Conservation (phyloP, 2,113 vertebrate species). For the Tautogolabrus adspersus region DNA sequence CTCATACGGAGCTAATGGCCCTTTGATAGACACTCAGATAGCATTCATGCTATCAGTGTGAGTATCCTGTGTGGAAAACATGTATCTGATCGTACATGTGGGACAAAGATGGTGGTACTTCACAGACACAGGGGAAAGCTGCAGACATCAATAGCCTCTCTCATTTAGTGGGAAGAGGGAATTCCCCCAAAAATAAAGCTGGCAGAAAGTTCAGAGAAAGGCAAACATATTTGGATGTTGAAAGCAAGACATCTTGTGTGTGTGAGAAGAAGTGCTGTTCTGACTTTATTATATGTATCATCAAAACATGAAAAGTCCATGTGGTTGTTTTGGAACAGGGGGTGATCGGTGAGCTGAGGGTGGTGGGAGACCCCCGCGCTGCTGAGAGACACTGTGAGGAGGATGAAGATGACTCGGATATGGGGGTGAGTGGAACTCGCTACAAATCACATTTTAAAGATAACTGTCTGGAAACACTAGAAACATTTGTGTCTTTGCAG, state of each 20-base stretch:
- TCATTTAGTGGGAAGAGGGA: constrained; percentile 25
- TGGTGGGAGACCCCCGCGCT: constrained; percentile 85
- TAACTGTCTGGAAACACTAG: background rate
- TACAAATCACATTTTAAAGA: background rate
- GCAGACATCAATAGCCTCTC: constrained; percentile 49
- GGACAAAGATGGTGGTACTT: constrained; percentile 47
- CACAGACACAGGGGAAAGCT: constrained; percentile 28
- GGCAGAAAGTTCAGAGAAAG: constrained; percentile 29
- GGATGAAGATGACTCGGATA: constrained; percentile 88
- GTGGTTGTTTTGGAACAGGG: constrained; percentile 82
- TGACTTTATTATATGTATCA: constrained; percentile 1
- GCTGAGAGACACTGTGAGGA: constrained; percentile 90
- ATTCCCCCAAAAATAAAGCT: constrained; percentile 34
- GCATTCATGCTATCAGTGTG: constrained; percentile 26
- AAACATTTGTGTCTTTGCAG: background rate
- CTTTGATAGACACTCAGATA: constrained; percentile 58
- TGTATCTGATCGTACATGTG: constrained; percentile 38
- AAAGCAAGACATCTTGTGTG: background rate
- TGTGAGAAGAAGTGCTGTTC: constrained; percentile 11
- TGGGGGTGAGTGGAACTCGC: constrained; percentile 81
- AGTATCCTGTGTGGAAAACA: constrained; percentile 48
- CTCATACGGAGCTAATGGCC: constrained; percentile 53
- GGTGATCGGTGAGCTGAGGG: constrained; percentile 87
- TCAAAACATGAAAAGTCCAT: constrained; percentile 14
- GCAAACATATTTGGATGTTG: constrained; percentile 7